Percentiles rank a stretch among this genome's conserved stretches.
phyloP scores from a whole-genome alignment of 2,113 vertebrate genomes.

The Actinemys pallida region DNA sequence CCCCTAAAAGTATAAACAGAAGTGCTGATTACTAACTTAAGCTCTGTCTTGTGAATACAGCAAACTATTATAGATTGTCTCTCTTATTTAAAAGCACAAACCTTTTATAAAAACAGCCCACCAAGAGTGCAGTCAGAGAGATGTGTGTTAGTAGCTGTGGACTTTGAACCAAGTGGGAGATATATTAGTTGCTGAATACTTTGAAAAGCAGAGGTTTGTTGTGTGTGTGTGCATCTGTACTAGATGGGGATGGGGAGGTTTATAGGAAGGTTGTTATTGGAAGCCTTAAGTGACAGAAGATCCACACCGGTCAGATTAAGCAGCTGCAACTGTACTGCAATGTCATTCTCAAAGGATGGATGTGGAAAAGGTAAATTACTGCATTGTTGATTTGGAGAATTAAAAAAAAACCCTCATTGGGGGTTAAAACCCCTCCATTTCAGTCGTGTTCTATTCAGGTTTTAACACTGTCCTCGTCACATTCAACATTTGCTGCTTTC shows the following conservation, averaged over 20 bases:
- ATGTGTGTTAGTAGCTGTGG: neutral
- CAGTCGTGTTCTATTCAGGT: neutral
- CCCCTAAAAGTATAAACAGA: neutral
- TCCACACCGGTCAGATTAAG: rapidly evolving
- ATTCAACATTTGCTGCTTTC: neutral
- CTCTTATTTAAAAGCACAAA: neutral
- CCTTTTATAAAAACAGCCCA: neutral
- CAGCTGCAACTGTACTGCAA: neutral
- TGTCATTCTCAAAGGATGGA: neutral
- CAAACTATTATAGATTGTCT: neutral
- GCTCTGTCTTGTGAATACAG: neutral
- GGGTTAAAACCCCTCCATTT: neutral
- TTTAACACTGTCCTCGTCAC: neutral
- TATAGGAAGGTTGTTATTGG: neutral
- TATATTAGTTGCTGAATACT: rapidly evolving
- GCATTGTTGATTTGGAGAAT: neutral
- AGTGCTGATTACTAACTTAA: neutral
- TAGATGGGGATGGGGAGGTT: neutral
- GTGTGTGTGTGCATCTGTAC: neutral
- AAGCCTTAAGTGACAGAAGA: neutral
- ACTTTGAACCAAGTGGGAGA: neutral
- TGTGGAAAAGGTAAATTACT: neutral
- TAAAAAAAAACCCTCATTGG: neutral
- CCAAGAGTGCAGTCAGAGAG: neutral
- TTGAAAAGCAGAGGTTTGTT: neutral